These are phyloP conservation scores for Sphaerophoria taeniata DNA, from an alignment of 2,888 invertebrate species.

Conservation along the genomic window DNA sequence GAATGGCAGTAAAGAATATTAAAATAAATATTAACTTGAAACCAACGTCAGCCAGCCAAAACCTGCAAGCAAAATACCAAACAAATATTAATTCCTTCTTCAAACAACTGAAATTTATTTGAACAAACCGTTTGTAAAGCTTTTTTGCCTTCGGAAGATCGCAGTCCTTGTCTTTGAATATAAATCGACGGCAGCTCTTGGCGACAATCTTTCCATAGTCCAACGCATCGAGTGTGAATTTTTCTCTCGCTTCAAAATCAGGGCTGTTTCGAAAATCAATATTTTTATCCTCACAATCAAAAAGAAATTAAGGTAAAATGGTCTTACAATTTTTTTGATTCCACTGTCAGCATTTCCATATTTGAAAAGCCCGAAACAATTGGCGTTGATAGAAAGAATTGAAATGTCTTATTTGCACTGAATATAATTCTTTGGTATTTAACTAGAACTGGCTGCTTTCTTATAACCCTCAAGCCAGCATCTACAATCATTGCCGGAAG, in stretches of 20 bases:
- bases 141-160: slow-evolving; percentile 38
- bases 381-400: slow-evolving; percentile 54
- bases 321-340: slow-evolving; percentile 59
- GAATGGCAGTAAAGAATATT: background rate
- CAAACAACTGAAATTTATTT: background rate
- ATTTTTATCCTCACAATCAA: background rate
- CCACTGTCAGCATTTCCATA: slow-evolving; percentile 44
- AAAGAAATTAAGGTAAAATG: background rate
- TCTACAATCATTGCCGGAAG: slow-evolving; percentile 47
- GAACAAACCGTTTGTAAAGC: slow-evolving; percentile 49
- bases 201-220: slow-evolving; percentile 57
- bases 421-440: slow-evolving; percentile 54
- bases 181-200: slow-evolving; percentile 57
- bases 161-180: slow-evolving; percentile 56
- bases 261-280: slow-evolving; percentile 8
- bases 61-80: background rate
- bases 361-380: slow-evolving; percentile 35
- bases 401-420: slow-evolving; percentile 32
- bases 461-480: slow-evolving; percentile 4
- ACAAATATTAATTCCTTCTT: background rate
- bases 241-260: slow-evolving; percentile 41
- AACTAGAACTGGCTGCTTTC: slow-evolving; percentile 42
- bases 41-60: slow-evolving; percentile 2
- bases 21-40: slow-evolving; percentile 16
- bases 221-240: slow-evolving; percentile 41